phyloP scores from a whole-genome alignment of 2,113 vertebrate genomes.

The Pipa parva region DNA sequence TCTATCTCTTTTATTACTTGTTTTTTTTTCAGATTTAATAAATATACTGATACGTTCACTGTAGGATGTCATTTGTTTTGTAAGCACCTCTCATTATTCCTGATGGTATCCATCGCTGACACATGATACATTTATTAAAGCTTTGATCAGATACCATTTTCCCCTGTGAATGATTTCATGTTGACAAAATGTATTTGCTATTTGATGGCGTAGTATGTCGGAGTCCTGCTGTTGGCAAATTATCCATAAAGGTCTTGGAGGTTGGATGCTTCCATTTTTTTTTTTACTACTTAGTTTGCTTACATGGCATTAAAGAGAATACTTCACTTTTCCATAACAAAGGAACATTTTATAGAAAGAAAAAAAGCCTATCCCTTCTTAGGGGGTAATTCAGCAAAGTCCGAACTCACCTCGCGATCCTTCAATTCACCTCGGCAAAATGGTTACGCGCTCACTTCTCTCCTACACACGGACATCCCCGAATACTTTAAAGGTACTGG shows the following conservation, averaged over 20 bases:
- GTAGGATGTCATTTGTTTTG: constrained; percentile 19
- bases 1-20: constrained; percentile 38
- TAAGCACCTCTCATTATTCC: neutral
- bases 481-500: no score
- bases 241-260: constrained; percentile 63
- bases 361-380: no score
- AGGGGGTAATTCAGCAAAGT: no score
- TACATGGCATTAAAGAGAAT: neutral
- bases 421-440: no score
- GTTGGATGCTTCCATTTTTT: neutral
- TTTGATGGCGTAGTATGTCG: constrained; percentile 55
- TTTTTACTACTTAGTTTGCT: neutral
- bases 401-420: no score
- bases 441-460: no score
- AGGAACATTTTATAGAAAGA: no score
- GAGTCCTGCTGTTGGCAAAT: constrained; percentile 71
- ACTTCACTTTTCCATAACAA: no score
- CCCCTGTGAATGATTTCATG: constrained; percentile 22
- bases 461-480: no score
- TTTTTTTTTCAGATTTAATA: constrained; percentile 45
- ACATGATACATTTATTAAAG: neutral
- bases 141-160: neutral
- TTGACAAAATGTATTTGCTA: constrained; percentile 65
- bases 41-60: constrained; percentile 30
- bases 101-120: neutral